Evolutionary conservation across 2,797 vertebrate genomes (phyloP).

Genomic region (Podargus strigoides): DNA sequence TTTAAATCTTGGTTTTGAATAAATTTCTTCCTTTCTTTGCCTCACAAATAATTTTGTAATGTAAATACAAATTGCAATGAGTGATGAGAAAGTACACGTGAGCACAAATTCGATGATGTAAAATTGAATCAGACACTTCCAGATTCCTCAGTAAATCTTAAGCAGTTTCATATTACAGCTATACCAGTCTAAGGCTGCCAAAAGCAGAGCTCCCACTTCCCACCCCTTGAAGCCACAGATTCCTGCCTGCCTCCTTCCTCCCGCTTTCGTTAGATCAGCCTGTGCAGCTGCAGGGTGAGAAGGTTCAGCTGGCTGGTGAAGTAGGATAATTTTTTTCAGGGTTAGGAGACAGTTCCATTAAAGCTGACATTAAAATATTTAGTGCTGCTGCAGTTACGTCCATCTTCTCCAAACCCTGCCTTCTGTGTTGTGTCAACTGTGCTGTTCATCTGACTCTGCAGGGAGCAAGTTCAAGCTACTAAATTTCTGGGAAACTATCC

Average conservation of each 20-base stretch:
- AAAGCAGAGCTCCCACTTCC: background rate
- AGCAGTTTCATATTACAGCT: background rate
- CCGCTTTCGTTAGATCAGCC: background rate
- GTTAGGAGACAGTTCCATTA: background rate
- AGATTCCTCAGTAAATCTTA: background rate
- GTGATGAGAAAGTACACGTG: background rate
- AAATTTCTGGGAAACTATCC: background rate
- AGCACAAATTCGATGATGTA: background rate
- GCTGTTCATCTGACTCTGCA: background rate
- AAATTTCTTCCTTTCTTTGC: background rate
- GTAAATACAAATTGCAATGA: background rate
- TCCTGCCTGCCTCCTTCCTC: background rate
- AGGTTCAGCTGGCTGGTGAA: background rate
- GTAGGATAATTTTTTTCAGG: background rate
- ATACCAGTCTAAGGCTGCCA: background rate
- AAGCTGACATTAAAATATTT: slow-evolving; percentile 10
- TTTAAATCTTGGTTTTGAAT: background rate
- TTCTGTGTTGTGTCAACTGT: background rate
- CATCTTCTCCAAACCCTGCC: background rate
- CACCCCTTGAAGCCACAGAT: background rate
- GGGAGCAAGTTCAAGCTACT: slow-evolving; percentile 5
- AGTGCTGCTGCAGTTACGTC: background rate
- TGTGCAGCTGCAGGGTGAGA: slow-evolving; percentile 5
- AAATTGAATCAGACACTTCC: background rate
- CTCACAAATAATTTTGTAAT: background rate